Evolutionary conservation across 2,888 invertebrate genomes (phyloP).

Genomic region (Caenorhabditis virilis): DNA sequence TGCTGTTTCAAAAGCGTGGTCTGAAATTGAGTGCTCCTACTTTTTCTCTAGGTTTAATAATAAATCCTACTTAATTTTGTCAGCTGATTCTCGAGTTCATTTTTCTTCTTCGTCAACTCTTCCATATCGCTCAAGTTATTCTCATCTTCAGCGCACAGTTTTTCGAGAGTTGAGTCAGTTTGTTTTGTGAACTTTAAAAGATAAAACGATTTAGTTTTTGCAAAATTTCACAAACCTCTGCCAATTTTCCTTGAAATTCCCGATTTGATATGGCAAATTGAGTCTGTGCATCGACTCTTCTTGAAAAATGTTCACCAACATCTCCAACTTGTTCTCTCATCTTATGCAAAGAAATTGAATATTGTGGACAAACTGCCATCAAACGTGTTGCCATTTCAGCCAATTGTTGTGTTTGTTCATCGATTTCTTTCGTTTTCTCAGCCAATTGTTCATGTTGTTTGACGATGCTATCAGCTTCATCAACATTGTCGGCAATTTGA

Average conservation of each 20-base stretch:
- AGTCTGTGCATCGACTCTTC: slow-evolving; percentile 78
- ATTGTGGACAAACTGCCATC: slow-evolving; percentile 69
- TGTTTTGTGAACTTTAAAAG: slow-evolving; percentile 68
- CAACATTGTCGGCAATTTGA: slow-evolving; percentile 74
- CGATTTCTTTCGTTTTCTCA: slow-evolving; percentile 74
- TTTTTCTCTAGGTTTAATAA: not conserved
- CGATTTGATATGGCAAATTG: slow-evolving; percentile 79
- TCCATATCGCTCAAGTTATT: slow-evolving; percentile 7
- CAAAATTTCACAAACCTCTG: slow-evolving; percentile 73
- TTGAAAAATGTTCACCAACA: slow-evolving; percentile 80
- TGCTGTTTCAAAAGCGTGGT: slow-evolving; percentile 17
- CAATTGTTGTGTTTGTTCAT: slow-evolving; percentile 80
- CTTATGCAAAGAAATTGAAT: slow-evolving; percentile 75
- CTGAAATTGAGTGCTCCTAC: slow-evolving; percentile 1
- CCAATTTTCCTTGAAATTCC: slow-evolving; percentile 79
- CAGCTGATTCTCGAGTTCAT: slow-evolving; percentile 69
- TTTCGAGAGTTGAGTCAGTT: slow-evolving; percentile 69
- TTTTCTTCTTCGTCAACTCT: slow-evolving; percentile 20
- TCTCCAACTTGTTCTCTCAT: slow-evolving; percentile 84
- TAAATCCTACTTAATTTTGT: slow-evolving; percentile 34
- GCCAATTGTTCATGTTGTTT: slow-evolving; percentile 79
- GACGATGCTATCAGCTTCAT: slow-evolving; percentile 79
- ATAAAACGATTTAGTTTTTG: slow-evolving; percentile 1
- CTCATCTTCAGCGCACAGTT: slow-evolving; percentile 68
- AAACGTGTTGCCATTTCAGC: slow-evolving; percentile 78